Evolutionary conservation across 1,140 invertebrate species (phyloP), one percentile per base, ranked within the genome.

Genomic region (Gryon sp.): DNA sequence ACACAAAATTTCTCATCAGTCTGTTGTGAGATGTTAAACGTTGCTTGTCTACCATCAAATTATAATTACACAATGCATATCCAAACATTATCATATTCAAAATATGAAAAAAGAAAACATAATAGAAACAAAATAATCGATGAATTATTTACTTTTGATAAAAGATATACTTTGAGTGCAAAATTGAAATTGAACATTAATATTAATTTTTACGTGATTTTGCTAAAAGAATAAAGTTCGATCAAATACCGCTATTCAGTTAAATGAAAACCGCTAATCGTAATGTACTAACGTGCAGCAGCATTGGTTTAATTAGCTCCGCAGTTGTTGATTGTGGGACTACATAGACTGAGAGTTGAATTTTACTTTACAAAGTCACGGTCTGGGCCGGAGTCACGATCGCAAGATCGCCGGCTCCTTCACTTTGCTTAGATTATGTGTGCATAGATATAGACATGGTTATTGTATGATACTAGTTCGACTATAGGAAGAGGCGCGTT

Each of bases 341-440:
- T 75, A 55, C 45, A 62, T 38, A 41, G 60, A 34, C 48, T 38
- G 32, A 43, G 55, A 30, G 66, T 50, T 20, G 36, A 53, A 74
- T 62, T 72, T 55, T 53, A 68, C 70, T 78, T 70, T 63, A 72
- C 76, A 80, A 75, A 80, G 76, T 78, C 79, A 78, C 68, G 76
- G 72, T 75, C 70, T 72, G 62, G 75, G 70, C 78, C 66, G 55
- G 46, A 76, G 72, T 76, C 72, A 68, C 63, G 72, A 76, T 68
- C 50, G 41, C 60, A 14, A 36, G 53, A 48, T 40, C 22, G 40
- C 41, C 38, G 78, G 69, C 78, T 52, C 66, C 66, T 72, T 66
- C 75, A 62, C 62, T 75, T 70, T n/a, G 60, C 41, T 62, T 20
- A 30, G 46, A 22, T 60, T 66, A 50, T 41, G 18, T 50, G 38